phyloP scores from a whole-genome alignment of 2,797 vertebrate genomes.

The Macroramphosus scolopax region DNA sequence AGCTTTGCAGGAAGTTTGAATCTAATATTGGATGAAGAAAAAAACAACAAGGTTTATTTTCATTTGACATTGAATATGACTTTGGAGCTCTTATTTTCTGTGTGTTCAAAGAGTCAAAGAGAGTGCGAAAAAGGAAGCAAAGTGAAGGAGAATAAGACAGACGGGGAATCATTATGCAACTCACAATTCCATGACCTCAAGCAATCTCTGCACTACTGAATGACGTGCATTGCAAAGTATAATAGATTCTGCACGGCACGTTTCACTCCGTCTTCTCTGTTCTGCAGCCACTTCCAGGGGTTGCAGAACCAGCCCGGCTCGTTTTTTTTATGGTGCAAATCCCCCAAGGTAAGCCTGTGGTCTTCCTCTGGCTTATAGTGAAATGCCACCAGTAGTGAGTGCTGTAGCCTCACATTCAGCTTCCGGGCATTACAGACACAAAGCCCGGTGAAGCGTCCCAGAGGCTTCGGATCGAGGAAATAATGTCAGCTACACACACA shows the following conservation, averaged over 20 bases:
- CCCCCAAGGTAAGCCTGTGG: slow-evolving; percentile 66
- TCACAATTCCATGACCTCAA: slow-evolving; percentile 48
- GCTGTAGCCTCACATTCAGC: slow-evolving; percentile 62
- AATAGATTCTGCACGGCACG: slow-evolving; percentile 57
- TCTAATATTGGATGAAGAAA: too few relatives aligned
- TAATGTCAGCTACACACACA: slow-evolving; percentile 49
- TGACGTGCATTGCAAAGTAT: slow-evolving; percentile 44
- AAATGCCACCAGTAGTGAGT: slow-evolving; percentile 69
- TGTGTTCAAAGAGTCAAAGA: neutral
- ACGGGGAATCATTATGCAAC: slow-evolving; percentile 33
- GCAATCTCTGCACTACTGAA: slow-evolving; percentile 52
- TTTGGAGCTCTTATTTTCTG: slow-evolving; percentile 14
- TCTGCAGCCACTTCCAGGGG: slow-evolving; percentile 56
- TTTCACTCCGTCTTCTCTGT: slow-evolving; percentile 54
- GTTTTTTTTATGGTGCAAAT: slow-evolving; percentile 58
- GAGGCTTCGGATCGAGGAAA: slow-evolving; percentile 63
- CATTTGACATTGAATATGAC: slow-evolving; percentile 28
- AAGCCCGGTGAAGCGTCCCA: slow-evolving; percentile 61
- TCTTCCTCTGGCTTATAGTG: slow-evolving; percentile 67
- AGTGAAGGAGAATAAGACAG: neutral
- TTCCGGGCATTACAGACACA: slow-evolving; percentile 62
- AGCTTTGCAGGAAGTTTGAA: slow-evolving; percentile 20
- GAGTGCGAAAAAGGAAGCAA: slow-evolving; percentile 1
- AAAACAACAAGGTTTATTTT: too few relatives aligned
- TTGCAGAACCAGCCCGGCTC: slow-evolving; percentile 54